A percentile compares a stretch with the other conserved stretches of the same genome.
phyloP scores from a whole-genome alignment of 2,888 invertebrate genomes.

The Brachylomia viminalis region DNA sequence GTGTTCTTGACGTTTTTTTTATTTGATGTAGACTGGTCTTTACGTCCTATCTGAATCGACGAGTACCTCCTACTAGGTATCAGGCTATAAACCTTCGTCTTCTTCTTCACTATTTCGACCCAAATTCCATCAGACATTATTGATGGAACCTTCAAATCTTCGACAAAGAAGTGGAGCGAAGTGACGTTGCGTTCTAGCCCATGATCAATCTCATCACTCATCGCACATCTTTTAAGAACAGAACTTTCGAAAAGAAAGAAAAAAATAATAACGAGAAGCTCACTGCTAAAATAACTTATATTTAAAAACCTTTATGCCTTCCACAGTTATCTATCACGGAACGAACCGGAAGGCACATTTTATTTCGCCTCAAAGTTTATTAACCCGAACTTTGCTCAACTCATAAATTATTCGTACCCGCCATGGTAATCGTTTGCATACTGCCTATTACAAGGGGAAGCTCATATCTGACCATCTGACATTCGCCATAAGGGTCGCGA shows the following conservation, averaged over 20 bases:
- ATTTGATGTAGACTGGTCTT: background rate
- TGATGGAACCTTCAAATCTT: background rate
- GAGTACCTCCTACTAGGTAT: background rate
- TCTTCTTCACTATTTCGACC: background rate
- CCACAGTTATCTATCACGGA: background rate
- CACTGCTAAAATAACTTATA: background rate
- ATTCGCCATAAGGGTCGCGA: conserved; percentile 60
- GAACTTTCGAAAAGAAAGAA: background rate
- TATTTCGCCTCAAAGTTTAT: conserved; percentile 40
- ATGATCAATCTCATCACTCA: background rate
- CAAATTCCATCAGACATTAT: background rate
- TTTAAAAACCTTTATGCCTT: background rate
- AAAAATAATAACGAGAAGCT: background rate
- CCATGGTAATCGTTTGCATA: conserved; percentile 69
- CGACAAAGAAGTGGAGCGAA: background rate
- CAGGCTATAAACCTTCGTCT: background rate
- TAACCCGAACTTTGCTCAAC: conserved; percentile 60
- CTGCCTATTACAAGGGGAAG: conserved; percentile 71
- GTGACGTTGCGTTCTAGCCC: background rate
- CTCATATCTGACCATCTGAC: conserved; percentile 73
- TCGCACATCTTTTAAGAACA: background rate
- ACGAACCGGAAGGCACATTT: conserved; percentile 53
- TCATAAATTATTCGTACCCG: conserved; percentile 63
- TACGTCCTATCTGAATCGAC: background rate
- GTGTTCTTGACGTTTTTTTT: too few species aligned